These are phyloP conservation scores for Etheostoma nigrum DNA, from an alignment of 2,797 vertebrate genomes.

Conservation along the genomic window DNA sequence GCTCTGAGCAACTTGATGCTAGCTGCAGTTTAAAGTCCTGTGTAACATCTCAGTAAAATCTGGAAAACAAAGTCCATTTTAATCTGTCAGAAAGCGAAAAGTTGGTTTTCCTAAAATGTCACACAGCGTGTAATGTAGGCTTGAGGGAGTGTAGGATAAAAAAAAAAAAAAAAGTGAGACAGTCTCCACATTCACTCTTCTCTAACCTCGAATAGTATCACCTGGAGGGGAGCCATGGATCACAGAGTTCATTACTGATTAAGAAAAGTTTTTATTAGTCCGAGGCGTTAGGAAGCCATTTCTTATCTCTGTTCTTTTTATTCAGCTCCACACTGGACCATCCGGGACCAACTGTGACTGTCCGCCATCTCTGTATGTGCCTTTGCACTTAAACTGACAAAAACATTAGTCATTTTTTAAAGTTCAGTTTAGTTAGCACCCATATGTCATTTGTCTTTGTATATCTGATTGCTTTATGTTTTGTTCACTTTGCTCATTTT, in stretches of 20 bases:
- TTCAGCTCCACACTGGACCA: constrained; percentile 20
- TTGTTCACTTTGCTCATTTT: too few relatives aligned
- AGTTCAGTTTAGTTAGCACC: not conserved
- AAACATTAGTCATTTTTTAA: not conserved
- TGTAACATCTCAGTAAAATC: too few relatives aligned
- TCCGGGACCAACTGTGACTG: constrained; percentile 22
- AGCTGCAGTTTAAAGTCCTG: not conserved
- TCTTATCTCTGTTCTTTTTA: constrained; percentile 36
- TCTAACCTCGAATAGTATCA: constrained; percentile 19
- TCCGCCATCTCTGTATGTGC: not conserved
- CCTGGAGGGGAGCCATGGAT: constrained; percentile 45
- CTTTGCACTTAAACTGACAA: not conserved
- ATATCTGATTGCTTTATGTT: not conserved
- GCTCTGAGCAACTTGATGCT: not conserved
- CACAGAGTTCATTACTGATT: constrained; percentile 60
- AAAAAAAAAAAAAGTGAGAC: not conserved
- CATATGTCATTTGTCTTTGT: not conserved
- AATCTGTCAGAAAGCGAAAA: not conserved
- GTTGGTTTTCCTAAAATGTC: not conserved
- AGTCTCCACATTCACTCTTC: not conserved
- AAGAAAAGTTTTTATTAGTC: constrained; percentile 57
- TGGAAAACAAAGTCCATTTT: too few relatives aligned
- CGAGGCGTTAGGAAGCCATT: constrained; percentile 10
- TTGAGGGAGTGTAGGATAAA: not conserved
- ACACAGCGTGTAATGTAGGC: not conserved